Base-by-base conservation (phyloP, 2,888 invertebrate genomes). In the Conistra vaccinii region DNA sequence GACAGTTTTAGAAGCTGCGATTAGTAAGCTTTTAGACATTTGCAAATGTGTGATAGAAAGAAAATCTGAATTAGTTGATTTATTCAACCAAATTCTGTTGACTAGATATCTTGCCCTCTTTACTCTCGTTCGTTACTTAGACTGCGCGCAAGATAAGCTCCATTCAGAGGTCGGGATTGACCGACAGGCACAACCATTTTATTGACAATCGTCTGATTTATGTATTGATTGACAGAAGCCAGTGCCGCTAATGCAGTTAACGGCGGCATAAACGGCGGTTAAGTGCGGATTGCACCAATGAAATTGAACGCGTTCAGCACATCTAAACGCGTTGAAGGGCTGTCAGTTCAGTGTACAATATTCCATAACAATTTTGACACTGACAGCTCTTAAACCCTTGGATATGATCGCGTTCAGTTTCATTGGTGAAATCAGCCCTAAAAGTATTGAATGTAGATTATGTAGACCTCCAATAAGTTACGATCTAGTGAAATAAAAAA, bases 151-250 rank as follows among this genome's bases (percentile, higher is more conserved):
- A 39, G 39, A 10, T 39, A 10, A 39, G 10, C 39, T 32, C 3
- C n/a, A 32, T 73, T 73, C 23, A 17, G 26, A 73, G 20, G 73
- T 39, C 60, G 6, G 14, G n/a, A 51, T 58, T 74, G 48, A 57
- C 20, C 23, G 42, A 66, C 12, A 32, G 20, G 14, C 48, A 57
- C 55, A 62, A 48, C 39, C 29, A 57, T 39, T 14, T 9, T 29
- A 48, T 45, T 76, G 63, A 51, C 57, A 65, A 14, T 23, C 1
- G 39, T 35, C n/a, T 35, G 72, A 72, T 72, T 73, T 45, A 73
- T 58, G 26, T 55, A 58, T 29, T 29, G 3, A 29, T 39, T 39
- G 4, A 48, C 26, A 20, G 20, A 76, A 74, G 9, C 26, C 17
- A 53, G 48, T 45, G 32, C 20, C n/a, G 20, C 17, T 62, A 17